A percentile compares a stretch with the other conserved stretches of the same genome.
phyloP scores from a whole-genome alignment of 1,140 invertebrate genomes.

The Trissolcus basalis region DNA sequence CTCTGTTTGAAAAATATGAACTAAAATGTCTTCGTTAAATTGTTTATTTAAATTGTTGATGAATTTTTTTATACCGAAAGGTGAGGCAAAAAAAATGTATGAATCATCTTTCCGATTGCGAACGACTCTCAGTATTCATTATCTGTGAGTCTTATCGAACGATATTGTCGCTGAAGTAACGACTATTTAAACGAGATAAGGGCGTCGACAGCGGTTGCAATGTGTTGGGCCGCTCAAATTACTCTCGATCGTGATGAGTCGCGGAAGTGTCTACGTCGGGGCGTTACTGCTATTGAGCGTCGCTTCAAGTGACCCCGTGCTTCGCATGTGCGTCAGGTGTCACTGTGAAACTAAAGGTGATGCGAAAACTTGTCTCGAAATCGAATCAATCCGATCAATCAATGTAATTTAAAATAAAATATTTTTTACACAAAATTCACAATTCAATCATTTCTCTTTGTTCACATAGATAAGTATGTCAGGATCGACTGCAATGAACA shows the following conservation, averaged over 20 bases:
- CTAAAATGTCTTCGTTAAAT: too few relatives aligned
- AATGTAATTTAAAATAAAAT: neutral
- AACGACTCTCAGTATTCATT: conserved; percentile 13
- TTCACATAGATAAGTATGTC: conserved; percentile 9
- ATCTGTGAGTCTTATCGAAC: conserved; percentile 28
- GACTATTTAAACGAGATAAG: conserved; percentile 44
- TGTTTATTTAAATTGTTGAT: too few relatives aligned
- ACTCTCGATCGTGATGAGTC: conserved; percentile 21
- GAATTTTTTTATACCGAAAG: too few relatives aligned
- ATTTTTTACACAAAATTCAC: too few relatives aligned
- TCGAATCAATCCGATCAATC: too few relatives aligned
- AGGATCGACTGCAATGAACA: conserved; percentile 26
- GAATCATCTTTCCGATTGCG: conserved; percentile 32
- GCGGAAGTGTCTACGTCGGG: conserved; percentile 8
- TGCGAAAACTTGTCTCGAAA: neutral
- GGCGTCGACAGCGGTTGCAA: neutral
- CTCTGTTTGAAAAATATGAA: too few relatives aligned
- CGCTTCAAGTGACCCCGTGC: conserved; percentile 3
- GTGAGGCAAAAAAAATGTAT: neutral
- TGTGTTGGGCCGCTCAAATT: neutral
- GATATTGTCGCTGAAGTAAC: neutral
- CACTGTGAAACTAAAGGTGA: conserved; percentile 33
- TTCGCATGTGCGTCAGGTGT: conserved; percentile 29
- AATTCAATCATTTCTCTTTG: conserved; percentile 4
- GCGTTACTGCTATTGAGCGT: conserved; percentile 11